Evolutionary conservation across 92 coral and sea anemone species (phyloP), one percentile per base, ranked within the genome.

Genomic region (Isaurus tuberculatus): DNA sequence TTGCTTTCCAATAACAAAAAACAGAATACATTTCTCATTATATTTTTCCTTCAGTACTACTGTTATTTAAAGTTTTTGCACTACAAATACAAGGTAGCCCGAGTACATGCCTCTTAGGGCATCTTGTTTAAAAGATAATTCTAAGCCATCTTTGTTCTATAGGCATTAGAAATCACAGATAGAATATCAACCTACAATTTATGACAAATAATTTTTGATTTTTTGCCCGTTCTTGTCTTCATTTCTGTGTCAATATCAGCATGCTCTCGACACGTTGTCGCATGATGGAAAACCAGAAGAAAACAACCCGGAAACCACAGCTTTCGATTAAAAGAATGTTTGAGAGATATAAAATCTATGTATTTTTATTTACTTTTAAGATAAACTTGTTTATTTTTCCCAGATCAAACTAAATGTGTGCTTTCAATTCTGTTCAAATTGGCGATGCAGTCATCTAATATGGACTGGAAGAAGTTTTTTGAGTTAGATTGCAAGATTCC

Each of bases 391-490:
- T 65, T 65, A 65, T 26, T 65, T 65, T 65, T 65, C 70, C 70
- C 70, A 65, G 70, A 26, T 65, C 70, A 65, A 65, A 26, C 70
- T 65, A 65, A 27, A 65, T 65, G 70, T 22, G 70, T 64, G 70
- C 70, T 64, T 64, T 64, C 70, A 64, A 26, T 64, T 64, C 70
- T 64, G 70, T 64, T 64, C 70, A 5, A 36, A 64, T 36, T 64
- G 70, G 26, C 36, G 48, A 55, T 51, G 65, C 26, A 10, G 63
- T 75, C 65, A 75, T 32, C 55, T 46, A 46, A 51, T 37, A 75
- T 48, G 37, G 81, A 73, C 79, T 73, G 79, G 79, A 73, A 73
- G 44, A 44, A 51, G 31, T 73, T 40, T 26, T 73, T 73, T 73
- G 55, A 44, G 30, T 44, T 14, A 17, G 79, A 73, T 58, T 80